Base-by-base conservation (phyloP, 2,113 vertebrate species). In the Dasyurus viverrinus region DNA sequence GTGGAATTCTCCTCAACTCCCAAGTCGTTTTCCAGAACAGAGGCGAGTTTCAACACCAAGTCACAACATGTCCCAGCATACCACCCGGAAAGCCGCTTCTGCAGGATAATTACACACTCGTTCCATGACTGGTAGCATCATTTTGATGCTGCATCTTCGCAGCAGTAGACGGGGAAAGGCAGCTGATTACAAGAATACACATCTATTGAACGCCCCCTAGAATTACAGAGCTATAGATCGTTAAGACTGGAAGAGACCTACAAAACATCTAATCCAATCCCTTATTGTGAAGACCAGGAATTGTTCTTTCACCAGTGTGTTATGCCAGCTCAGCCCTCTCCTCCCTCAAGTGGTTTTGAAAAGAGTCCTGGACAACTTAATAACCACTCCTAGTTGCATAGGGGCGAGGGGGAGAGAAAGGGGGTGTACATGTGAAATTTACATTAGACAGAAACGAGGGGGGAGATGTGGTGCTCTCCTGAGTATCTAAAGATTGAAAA, bases 161-260 rank as follows among this genome's bases (percentile, higher is more conserved):
- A 10, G 47, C 76, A 47, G 60, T 50, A 93, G 76, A 27, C 36
- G 53, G 11, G 12, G 42, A 89, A 53, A 93, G 53, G 24, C 11
- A 36, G 92, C 47, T 60, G 46, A 93, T 90, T 93, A 53, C 23
- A 11, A 94, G 50, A 96, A 96, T 9, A 92, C 57, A 93, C 93
- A 90, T 93, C 36, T 54, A 48, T 25, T 50, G 60, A 54, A 22
- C 68, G 42, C n/a, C 19, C 19, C 8, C 68, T 42, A 42, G 68
- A 84, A 42, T 42, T 84, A 84, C 68, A 84, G 19, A 84, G n/a
- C n/a, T 16, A 84, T 23, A 84, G n/a, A 84, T 2, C 42, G 6
- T n/a, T 22, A 42, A 16, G 16, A 84, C 68, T 42, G 6, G 16
- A 42, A 84, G 68, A 6, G 68, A 42, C 7, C n/a, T 19, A 42